Conservation (phyloP, 1,140 invertebrate genomes). For the Pollicipes pollicipes region DNA sequence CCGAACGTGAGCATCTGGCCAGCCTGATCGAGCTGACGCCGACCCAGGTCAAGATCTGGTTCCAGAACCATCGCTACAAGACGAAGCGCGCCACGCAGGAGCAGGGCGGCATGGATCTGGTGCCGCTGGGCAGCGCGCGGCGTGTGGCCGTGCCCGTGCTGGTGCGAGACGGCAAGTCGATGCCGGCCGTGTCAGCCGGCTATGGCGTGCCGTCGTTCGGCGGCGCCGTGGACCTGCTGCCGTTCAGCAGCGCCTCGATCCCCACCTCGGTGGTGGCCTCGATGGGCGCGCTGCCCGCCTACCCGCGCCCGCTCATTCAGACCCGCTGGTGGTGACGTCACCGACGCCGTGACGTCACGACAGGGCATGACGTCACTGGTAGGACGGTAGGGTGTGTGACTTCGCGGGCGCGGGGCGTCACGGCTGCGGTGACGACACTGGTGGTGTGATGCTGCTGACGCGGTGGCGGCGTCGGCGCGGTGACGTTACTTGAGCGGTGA, state of each 20-base stretch:
- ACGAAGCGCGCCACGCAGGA: conserved; percentile 44
- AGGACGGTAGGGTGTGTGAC: too few relatives aligned
- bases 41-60: conserved; percentile 75
- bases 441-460: too few relatives aligned
- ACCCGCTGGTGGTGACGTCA: neutral
- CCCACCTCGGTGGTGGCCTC: neutral
- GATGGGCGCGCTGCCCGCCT: neutral
- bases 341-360: neutral
- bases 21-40: conserved; percentile 83
- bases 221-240: neutral
- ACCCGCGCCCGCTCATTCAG: neutral
- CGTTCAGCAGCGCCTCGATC: neutral
- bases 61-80: conserved; percentile 93
- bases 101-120: conserved; percentile 12
- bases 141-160: conserved; percentile 87
- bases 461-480: too few relatives aligned
- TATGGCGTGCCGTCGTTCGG: neutral
- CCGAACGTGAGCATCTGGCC: conserved; percentile 87
- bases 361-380: too few relatives aligned
- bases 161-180: conserved; percentile 86
- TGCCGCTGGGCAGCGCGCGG: conserved; percentile 52
- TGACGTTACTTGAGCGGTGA: too few relatives aligned
- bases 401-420: too few relatives aligned
- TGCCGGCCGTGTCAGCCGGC: neutral
- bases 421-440: too few relatives aligned